A percentile compares a stretch with the other conserved stretches of the same genome.
These are phyloP conservation scores for Rhizomys pruinosus DNA, from an alignment of 2,113 vertebrate species.

Conservation along the genomic window DNA sequence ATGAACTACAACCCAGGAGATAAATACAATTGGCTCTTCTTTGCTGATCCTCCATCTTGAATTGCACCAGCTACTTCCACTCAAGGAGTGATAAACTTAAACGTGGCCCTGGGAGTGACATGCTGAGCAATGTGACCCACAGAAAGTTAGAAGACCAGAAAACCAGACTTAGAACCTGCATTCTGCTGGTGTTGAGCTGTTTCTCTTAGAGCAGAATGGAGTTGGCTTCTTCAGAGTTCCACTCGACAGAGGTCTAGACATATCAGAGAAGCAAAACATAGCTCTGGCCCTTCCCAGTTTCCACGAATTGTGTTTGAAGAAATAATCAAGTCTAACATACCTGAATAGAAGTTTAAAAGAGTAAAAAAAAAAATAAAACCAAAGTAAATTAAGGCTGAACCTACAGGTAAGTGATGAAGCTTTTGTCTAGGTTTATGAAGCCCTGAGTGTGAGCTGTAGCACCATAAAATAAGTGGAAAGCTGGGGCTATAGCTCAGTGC, in stretches of 20 bases:
- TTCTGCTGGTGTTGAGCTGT: background rate
- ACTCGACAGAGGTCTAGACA: background rate
- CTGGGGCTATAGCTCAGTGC: too few relatives aligned
- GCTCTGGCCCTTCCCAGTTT: background rate
- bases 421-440: too few relatives aligned
- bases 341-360: background rate
- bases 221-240: background rate
- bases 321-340: background rate
- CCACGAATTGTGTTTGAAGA: background rate
- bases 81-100: background rate
- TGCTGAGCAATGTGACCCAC: background rate
- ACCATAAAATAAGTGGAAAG: too few relatives aligned
- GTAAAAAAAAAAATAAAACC: too few relatives aligned
- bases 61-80: too few relatives aligned
- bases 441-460: too few relatives aligned
- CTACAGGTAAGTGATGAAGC: too few relatives aligned
- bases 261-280: background rate
- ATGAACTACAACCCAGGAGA: too few relatives aligned
- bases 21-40: too few relatives aligned
- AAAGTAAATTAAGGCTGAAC: too few relatives aligned
- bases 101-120: accelerated
- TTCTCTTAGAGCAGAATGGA: background rate
- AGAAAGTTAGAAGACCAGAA: background rate
- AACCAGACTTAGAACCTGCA: background rate
- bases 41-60: too few relatives aligned